Percentiles rank a stretch among this genome's conserved stretches.
Evolutionary conservation across 2,888 invertebrate genomes (phyloP).

Genomic region (Tridacna crocea): DNA sequence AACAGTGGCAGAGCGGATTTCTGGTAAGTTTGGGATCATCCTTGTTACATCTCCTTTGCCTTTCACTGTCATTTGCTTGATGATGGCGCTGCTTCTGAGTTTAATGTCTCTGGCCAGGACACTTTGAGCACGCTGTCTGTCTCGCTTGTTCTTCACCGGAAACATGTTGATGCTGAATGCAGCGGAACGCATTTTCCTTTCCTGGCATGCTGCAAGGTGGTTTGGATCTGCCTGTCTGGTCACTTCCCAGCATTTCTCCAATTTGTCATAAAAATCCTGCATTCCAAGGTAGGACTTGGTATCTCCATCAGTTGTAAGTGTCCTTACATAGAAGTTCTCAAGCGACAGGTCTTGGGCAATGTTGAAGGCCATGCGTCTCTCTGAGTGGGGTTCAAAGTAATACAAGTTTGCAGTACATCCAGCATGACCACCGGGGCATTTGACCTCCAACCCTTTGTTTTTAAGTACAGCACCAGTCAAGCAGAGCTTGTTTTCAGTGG

Average conservation of each 20-base stretch:
- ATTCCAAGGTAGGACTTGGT: not conserved
- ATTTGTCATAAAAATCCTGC: not conserved
- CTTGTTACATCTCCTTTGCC: not conserved
- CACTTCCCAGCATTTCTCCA: not conserved
- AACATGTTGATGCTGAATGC: not conserved
- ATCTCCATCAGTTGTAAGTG: not conserved
- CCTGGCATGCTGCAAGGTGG: too few relatives aligned
- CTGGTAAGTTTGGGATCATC: not conserved
- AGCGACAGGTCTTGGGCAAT: too few relatives aligned
- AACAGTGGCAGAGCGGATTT: not conserved
- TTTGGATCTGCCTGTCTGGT: not conserved
- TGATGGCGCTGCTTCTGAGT: too few relatives aligned
- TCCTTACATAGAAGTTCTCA: too few relatives aligned
- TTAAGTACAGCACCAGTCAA: too few relatives aligned
- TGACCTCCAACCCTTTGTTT: too few relatives aligned
- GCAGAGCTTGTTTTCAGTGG: too few relatives aligned
- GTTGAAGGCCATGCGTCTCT: too few relatives aligned
- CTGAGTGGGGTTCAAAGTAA: slow-evolving; percentile 5
- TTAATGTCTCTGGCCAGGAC: too few relatives aligned
- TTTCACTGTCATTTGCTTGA: too few relatives aligned
- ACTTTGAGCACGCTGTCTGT: not conserved
- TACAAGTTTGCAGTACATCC: too few relatives aligned
- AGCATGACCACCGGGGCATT: too few relatives aligned
- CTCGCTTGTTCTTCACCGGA: not conserved
- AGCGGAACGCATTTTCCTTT: not conserved